Evolutionary conservation across 2,797 vertebrate genomes (phyloP), one percentile per base, ranked within the genome.

Genomic region (Pagetopsis macropterus): DNA sequence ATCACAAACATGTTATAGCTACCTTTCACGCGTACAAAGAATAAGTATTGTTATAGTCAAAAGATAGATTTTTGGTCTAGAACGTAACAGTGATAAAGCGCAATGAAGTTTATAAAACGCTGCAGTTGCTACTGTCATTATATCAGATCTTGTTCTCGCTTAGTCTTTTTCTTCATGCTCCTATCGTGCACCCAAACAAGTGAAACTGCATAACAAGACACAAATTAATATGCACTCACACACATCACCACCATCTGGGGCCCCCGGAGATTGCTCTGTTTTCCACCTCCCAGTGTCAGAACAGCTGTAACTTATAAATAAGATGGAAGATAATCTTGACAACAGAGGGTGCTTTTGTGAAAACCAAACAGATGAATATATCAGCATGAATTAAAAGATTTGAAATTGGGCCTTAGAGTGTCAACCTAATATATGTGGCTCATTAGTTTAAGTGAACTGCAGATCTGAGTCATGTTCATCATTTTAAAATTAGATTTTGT

Each of bases 261-360:
- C 75, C 70, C 64, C 78, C 33, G 19, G 77, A 72, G 72, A 71
- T 14, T 65, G 60, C 65, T 60, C 55, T 72, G 69, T 82, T 84
- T 87, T 75, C 56, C 56, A 59, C 40, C 23, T 72, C 67, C 72
- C 45, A 3, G 51, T 73, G 69, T 84, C 68, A 72, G 68, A 75
- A 59, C 81, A 84, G 79, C 78, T 78, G 77, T 70, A 76, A 65
- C 40, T 77, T 66, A 75, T 76, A 66, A 82, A 83, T 75, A 79
- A 79, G 50, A 58, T 60, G 41, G 59, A 67, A 61, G 65, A 80
- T 81, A 49, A 46, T 78, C 66, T 70, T 48, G 71, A 70, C 70
- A 61, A 78, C 66, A 16, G 64, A 67, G 58, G 60, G 64, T 65
- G 44, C 41, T 70, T 74, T 70, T 13, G 44, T 87, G 78, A 82